These are phyloP conservation scores for Platanista minor DNA, from an alignment of 2,113 vertebrate genomes.

Conservation along the genomic window DNA sequence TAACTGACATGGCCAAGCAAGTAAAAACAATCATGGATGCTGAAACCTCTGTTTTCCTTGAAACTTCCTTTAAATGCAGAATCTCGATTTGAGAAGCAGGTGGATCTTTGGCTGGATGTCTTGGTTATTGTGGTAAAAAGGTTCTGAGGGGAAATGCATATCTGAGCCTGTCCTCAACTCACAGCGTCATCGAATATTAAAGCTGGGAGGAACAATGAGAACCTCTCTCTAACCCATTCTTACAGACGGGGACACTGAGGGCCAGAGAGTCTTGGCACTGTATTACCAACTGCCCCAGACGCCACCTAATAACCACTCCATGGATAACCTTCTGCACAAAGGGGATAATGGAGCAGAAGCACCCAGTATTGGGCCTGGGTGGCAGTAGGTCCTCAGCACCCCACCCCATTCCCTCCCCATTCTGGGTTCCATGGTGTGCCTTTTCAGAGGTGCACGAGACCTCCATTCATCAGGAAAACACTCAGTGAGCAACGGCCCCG, in stretches of 20 bases:
- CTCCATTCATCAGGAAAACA: not conserved
- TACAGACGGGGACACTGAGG: not conserved
- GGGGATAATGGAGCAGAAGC: rapidly evolving
- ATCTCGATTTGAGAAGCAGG: not conserved
- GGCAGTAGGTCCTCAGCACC: not conserved
- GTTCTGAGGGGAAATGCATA: not conserved
- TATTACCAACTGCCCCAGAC: not conserved
- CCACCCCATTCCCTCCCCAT: not conserved
- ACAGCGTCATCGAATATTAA: rapidly evolving
- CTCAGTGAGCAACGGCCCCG: not conserved
- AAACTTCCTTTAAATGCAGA: not conserved
- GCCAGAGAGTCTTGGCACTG: not conserved
- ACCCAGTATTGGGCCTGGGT: too few relatives aligned
- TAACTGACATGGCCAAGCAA: not conserved
- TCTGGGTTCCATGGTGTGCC: not conserved
- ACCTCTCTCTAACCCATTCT: not conserved
- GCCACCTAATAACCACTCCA: rapidly evolving
- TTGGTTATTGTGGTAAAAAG: not conserved
- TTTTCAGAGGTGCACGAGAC: not conserved
- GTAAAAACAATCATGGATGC: not conserved
- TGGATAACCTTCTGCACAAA: rapidly evolving
- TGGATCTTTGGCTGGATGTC: not conserved
- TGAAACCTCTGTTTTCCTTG: rapidly evolving
- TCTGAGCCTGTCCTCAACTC: not conserved
- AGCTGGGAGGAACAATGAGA: not conserved